Evolutionary conservation across 37 sponge, comb jelly and placozoan species (phyloP).

Genomic region (Aphrocallistes beatrix): DNA sequence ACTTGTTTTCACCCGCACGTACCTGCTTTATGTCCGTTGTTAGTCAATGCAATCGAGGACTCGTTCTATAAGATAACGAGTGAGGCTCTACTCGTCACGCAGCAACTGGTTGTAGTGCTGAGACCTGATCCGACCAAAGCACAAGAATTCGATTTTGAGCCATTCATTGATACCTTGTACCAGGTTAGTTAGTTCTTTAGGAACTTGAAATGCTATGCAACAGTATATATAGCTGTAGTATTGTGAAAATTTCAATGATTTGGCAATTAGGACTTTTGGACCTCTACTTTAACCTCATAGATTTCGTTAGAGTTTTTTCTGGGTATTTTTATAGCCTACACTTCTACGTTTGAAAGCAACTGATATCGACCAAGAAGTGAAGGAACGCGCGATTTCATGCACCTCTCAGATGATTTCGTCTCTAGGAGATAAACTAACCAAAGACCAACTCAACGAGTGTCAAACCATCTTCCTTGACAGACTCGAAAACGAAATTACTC

Average conservation of each 20-base stretch:
- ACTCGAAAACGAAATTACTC: constrained; percentile 85
- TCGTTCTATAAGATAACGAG: constrained; percentile 93
- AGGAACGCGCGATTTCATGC: constrained; percentile 94
- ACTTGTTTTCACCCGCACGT: constrained; percentile 71
- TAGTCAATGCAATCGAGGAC: constrained; percentile 71
- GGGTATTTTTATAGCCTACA: constrained; percentile 36
- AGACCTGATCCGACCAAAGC: constrained; percentile 34
- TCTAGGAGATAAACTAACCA: constrained; percentile 54
- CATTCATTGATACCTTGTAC: constrained; percentile 16
- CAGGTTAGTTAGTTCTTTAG: neutral
- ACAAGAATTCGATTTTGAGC: constrained; percentile 10
- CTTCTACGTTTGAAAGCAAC: constrained; percentile 74
- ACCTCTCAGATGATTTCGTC: constrained; percentile 76
- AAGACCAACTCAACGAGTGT: constrained; percentile 48
- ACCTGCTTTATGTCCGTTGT: constrained; percentile 50
- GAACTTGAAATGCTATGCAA: no score
- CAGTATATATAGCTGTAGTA: no score
- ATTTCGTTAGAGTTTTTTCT: neutral
- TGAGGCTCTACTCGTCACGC: constrained; percentile 76
- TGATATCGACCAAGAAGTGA: constrained; percentile 98
- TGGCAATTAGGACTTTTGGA: no score
- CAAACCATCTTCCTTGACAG: constrained; percentile 84
- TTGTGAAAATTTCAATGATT: no score
- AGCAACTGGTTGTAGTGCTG: constrained; percentile 71
- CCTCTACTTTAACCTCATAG: no score